phyloP scores from a whole-genome alignment of 2,113 vertebrate genomes.

The Pseudolaguvia tuberculata region DNA sequence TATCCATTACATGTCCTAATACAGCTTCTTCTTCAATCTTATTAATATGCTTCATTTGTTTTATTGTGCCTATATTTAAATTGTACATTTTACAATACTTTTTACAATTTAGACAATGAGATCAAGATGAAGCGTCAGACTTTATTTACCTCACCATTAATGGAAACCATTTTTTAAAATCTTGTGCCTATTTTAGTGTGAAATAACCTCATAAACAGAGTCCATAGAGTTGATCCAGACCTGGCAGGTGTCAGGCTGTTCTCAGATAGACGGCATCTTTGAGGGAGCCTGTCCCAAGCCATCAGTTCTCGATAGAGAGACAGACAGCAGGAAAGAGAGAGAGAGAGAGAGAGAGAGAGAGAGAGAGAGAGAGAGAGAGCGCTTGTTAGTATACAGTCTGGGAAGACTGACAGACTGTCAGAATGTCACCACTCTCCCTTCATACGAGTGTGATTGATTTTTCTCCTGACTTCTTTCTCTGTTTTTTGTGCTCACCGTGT shows the following conservation, averaged over 20 bases:
- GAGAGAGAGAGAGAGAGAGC: neutral
- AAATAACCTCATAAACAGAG: neutral
- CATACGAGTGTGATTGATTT: constrained; percentile 4
- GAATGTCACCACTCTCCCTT: constrained; percentile 24
- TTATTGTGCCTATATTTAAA: neutral
- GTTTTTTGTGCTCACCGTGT: neutral
- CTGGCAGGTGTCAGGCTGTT: constrained; percentile 14
- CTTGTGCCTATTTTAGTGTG: neutral
- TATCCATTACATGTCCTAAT: neutral
- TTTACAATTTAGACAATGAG: no score
- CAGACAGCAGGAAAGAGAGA: neutral
- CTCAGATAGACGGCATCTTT: constrained; percentile 18
- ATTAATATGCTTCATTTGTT: neutral
- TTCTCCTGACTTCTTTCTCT: neutral
- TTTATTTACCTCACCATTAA: neutral
- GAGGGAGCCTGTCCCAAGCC: neutral
- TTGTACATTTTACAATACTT: neutral
- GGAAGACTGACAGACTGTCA: constrained; percentile 35
- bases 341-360: neutral
- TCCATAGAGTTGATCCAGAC: constrained; percentile 13
- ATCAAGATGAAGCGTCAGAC: neutral
- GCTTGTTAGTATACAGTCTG: constrained; percentile 23
- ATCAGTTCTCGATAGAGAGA: constrained; percentile 13
- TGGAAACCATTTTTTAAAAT: neutral
- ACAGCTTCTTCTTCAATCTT: neutral